Conservation (phyloP, 2,797 vertebrate genomes). For the Nyctibius grandis region DNA sequence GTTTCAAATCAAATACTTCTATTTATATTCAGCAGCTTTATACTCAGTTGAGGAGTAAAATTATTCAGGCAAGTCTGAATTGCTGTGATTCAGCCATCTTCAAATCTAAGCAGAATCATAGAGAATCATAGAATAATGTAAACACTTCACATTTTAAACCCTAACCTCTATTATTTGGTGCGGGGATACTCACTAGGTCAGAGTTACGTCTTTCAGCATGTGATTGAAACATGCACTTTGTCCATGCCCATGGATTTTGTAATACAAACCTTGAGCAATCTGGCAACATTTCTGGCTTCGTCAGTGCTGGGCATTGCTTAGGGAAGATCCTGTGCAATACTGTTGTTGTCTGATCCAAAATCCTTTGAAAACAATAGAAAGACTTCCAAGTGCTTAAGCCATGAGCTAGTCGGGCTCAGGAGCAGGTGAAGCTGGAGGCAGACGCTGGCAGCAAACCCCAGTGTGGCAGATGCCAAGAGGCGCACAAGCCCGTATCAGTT, state of each 20-base stretch:
- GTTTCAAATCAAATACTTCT: not conserved
- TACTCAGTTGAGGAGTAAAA: not conserved
- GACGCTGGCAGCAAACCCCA: rapidly evolving
- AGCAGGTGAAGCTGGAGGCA: not conserved
- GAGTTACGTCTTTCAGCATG: not conserved
- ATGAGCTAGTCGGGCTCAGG: rapidly evolving
- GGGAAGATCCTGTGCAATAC: not conserved
- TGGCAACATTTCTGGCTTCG: conserved; percentile 18
- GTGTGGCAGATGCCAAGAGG: not conserved
- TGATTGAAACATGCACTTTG: conserved; percentile 16
- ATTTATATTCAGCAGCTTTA: not conserved
- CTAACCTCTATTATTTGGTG: not conserved
- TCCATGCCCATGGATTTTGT: not conserved
- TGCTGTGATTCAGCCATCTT: not conserved
- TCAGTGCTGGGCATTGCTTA: not conserved
- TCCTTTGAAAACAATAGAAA: not conserved
- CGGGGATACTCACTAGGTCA: conserved; percentile 5
- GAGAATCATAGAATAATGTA: no score
- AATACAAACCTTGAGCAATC: conserved; percentile 48
- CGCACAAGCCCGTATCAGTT: rapidly evolving
- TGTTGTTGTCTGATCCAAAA: not conserved
- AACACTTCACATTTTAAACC: not conserved
- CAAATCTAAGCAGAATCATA: not conserved
- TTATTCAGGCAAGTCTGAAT: not conserved
- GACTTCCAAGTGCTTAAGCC: not conserved